Evolutionary conservation across 2,113 vertebrate species (phyloP).

Genomic region (mouse (Mus musculus)): GRCm39 chr2:108772501-108773000

Average conservation of each 20-base stretch:
- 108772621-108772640: not conserved
- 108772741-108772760: not conserved
- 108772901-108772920: not conserved
- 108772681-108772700: not conserved
- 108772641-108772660: not conserved
- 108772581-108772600: not conserved
- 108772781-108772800: not conserved
- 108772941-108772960: not conserved
- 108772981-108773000: not conserved
- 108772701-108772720: too few species aligned
- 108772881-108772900: not conserved
- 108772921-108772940: not conserved
- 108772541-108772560: not conserved
- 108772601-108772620: not conserved
- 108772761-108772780: not conserved
- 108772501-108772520: not conserved
- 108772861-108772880: too few species aligned
- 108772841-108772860: constrained; percentile 21
- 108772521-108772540: not conserved
- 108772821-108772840: not conserved
- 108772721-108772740: not conserved
- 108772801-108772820: not conserved
- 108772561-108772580: not conserved
- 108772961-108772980: not conserved
- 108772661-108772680: not conserved